Base-by-base conservation (phyloP, 2,113 vertebrate genomes). In the Rhinolophus ferrumequinum region DNA sequence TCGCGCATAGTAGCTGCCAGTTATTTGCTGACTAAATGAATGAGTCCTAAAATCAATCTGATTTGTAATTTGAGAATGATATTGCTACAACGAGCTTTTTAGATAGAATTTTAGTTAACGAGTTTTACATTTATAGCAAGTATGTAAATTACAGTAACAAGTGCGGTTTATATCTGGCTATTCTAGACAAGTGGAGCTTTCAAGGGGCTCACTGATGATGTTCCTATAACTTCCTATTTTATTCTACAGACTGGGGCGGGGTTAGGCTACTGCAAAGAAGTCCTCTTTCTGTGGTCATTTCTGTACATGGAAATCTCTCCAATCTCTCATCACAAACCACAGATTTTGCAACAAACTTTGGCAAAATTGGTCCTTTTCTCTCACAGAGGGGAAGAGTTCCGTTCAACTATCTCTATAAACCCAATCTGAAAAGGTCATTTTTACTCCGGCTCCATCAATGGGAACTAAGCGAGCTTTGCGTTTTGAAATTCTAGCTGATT, bases 11-110 rank as follows among this genome's bases (percentile, higher is more conserved):
- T 44, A 62, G 16, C 18, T 88, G 52, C 41, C 33, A 14, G 50
- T 9, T 77, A 54, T 47, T 56, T 84, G 35, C 11, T 33, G 24
- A 79, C 54, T 30, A 30, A 62, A 70, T 79, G 21, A 75, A 62
- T 3, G 6, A 66, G 58, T 33, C 21, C 56, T 89, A 41, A 89
- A 87, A 64, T n/a, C 28, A 33, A 92, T 64, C 60, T 54, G 56
- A 50, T n/a, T 80, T 85, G 35, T 89, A 79, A 85, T n/a, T 77
- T 83, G 76, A 77, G 28, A 52, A 92, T 83, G 73, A 58, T 81
- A 80, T 16, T 86, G 66, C 75, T 89, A 41, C n/a, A 79, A 64
- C 64, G 88, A 67, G 67, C 11, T 81, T 94, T 93, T 60, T 75
- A 33, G 54, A 35, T 80, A 80, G 62, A 89, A 93, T 44, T 85